Evolutionary conservation across 2,888 invertebrate genomes (phyloP).

Genomic region (Abrostola triplasia): DNA sequence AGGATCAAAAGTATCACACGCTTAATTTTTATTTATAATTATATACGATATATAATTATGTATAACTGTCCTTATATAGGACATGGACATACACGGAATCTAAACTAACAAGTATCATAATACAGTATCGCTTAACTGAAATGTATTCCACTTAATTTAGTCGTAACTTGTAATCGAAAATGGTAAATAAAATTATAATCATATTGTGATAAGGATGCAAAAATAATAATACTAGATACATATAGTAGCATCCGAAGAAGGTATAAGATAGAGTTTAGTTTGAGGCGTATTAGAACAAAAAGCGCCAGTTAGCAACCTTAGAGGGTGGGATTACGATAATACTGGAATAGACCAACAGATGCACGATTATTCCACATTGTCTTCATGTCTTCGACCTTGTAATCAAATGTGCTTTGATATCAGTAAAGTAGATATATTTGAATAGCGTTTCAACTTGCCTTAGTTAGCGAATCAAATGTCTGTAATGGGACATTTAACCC

Average conservation of each 20-base stretch:
- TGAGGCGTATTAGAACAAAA: slow-evolving; percentile 9
- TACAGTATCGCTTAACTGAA: no score
- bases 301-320: slow-evolving; percentile 12
- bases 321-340: slow-evolving; percentile 16
- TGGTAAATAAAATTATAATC: no score
- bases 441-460: slow-evolving; percentile 5
- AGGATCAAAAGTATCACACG: no score
- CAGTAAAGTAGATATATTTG: slow-evolving; percentile 12
- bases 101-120: no score
- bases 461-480: neutral
- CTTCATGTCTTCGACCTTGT: slow-evolving; percentile 29
- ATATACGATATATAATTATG: no score
- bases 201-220: no score
- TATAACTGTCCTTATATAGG: no score
- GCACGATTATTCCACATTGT: slow-evolving; percentile 24
- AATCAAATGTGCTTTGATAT: slow-evolving; percentile 36
- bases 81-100: no score
- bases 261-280: neutral
- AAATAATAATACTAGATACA: neutral
- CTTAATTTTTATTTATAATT: no score
- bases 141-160: no score
- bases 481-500: no score
- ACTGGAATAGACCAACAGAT: slow-evolving; percentile 20
- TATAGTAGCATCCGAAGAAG: slow-evolving; percentile 22
- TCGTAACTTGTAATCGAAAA: no score